Percentiles rank a stretch among this genome's conserved stretches.
Evolutionary conservation across 1,140 invertebrate species (phyloP).

Genomic region (Saccostrea echinata): DNA sequence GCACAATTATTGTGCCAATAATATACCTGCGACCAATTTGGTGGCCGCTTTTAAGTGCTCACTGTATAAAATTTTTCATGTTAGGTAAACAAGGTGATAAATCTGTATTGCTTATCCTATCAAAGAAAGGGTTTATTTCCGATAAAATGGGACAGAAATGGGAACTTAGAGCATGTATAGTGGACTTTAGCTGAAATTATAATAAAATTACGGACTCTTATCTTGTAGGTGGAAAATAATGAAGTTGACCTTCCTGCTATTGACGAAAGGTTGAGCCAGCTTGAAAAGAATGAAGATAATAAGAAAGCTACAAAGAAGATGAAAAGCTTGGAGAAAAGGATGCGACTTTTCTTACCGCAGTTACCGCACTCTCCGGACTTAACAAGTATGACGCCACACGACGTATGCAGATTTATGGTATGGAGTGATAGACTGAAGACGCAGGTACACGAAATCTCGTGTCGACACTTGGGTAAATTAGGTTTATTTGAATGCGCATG

Average conservation of each 20-base stretch:
- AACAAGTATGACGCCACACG: background rate
- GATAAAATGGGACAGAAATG: background rate
- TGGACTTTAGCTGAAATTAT: too few relatives aligned
- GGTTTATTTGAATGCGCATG: background rate
- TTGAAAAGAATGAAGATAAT: background rate
- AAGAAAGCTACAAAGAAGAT: background rate
- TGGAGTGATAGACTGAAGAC: constrained; percentile 33
- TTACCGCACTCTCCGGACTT: too few relatives aligned
- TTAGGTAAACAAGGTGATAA: background rate
- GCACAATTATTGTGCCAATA: constrained; percentile 34
- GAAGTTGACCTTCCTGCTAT: background rate
- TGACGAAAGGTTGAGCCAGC: constrained; percentile 2
- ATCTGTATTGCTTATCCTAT: background rate
- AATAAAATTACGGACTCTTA: too few relatives aligned
- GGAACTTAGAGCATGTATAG: background rate
- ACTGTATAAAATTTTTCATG: background rate
- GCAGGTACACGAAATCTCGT: background rate
- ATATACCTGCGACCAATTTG: background rate
- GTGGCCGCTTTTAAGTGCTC: background rate
- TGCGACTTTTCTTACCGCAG: too few relatives aligned
- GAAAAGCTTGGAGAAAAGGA: background rate
- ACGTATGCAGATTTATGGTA: constrained; percentile 37
- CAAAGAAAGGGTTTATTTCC: background rate
- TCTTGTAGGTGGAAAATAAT: background rate
- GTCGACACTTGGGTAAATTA: too few relatives aligned